Conservation (phyloP, 2,888 invertebrate species). For the Lasioglossum vierecki region DNA sequence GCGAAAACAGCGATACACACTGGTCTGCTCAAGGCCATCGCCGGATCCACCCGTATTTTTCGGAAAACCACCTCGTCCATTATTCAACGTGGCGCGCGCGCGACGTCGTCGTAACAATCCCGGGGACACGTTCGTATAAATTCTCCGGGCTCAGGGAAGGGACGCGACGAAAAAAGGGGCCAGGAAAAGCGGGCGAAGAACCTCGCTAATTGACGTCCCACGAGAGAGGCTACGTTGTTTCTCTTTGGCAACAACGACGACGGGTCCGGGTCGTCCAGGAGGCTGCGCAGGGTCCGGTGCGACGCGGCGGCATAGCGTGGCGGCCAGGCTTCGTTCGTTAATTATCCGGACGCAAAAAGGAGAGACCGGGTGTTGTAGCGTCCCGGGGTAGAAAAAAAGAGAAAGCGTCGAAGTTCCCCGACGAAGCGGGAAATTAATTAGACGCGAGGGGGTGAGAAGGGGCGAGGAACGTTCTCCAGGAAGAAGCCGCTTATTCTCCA, state of each 20-base stretch:
- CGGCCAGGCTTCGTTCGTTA: conserved; percentile 63
- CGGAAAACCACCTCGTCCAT: conserved; percentile 39
- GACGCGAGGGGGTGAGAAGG: background rate
- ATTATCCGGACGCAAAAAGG: conserved; percentile 62
- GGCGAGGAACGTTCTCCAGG: background rate
- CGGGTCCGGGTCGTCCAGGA: background rate
- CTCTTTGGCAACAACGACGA: conserved; percentile 51
- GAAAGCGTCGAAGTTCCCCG: conserved; percentile 56
- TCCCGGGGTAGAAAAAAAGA: conserved; percentile 22
- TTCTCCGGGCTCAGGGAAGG: background rate
- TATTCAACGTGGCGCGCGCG: conserved; percentile 46
- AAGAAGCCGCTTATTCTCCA: conserved; percentile 53
- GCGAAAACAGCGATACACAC: background rate
- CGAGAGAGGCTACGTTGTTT: conserved; percentile 61
- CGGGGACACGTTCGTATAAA: conserved; percentile 33
- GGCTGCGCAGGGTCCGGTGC: background rate
- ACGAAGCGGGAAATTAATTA: conserved; percentile 67
- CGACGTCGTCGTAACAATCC: conserved; percentile 17
- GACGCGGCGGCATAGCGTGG: background rate
- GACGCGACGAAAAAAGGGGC: conserved; percentile 12
- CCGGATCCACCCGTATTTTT: conserved; percentile 15
- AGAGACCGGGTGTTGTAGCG: conserved; percentile 36
- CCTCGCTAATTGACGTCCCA: conserved; percentile 67
- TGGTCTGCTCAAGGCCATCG: background rate
- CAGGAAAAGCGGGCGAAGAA: conserved; percentile 36